Base-by-base conservation (phyloP, 2,888 invertebrate genomes). In the Opisthograptis luteolata region DNA sequence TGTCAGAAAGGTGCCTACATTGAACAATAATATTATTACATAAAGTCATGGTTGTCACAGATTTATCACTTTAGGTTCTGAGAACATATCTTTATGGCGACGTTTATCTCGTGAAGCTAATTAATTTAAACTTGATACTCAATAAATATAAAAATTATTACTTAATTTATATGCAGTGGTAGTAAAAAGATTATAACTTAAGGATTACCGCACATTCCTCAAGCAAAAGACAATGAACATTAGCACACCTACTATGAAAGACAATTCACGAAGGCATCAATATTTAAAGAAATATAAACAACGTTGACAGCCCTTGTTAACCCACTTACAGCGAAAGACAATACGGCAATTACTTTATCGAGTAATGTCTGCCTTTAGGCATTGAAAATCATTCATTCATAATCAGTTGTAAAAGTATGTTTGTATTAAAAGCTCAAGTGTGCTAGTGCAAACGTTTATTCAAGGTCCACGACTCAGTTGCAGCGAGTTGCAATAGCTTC, bases 371-470 rank as follows among this genome's bases (percentile, higher is more conserved):
- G 40, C 45, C 57, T 50, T 36, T 30, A 42, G 50, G 37, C 53
- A 55, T 58, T 55, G 47, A 49, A 43, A 54, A 58, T 58, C 49
- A 66, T 64, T 62, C 58, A 67, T 62, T 64, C 57, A 61, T 59
- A 64, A 60, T 55, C 43, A 49, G 41, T 49, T 50, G 37, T 47
- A 51, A 34, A 54, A 52, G 42, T 51, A 54, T 57, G 52, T 59
- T 63, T 57, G 58, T 58, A 68, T 58, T 64, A 64, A 68, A 68
- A 68, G 58, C 66, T 65, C 44, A 40, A 45, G 43, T 61, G 55
- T 60, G 61, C 66, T 60, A 67, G 55, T 60, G 61, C 66, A 60
- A 67, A 69, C 71, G 68, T 64, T 67, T 61, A 68, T 70, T 74
- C 76, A 76, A 77, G 75, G 75, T 46, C 62, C 43, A 59, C 41